Base-by-base conservation (phyloP, 2,113 vertebrate species). In the Bambusicola thoracicus region DNA sequence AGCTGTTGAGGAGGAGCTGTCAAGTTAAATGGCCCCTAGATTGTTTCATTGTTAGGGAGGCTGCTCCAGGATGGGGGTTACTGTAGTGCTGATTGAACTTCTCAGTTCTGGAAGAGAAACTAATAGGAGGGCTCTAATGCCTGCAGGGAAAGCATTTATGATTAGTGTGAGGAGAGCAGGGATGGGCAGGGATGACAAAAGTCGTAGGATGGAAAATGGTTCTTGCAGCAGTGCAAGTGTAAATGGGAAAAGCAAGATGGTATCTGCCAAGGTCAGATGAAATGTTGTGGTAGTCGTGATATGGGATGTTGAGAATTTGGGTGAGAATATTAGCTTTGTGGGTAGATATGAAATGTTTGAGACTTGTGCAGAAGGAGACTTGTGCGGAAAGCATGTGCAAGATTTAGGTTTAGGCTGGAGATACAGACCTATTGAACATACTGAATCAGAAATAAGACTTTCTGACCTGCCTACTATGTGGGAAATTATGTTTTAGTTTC, bases 121-220 rank as follows among this genome's bases (percentile, higher is more conserved):
- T 22, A 9, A 0, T 29, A 48, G 53, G 53, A 43, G 2, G 8
- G 7, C 15, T 40, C 1, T 32, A 19, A 27, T 9, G 4, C 20
- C 25, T n/a, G 14, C 30, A 48, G 13, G 16, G 13, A 30, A 58
- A 58, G n/a, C 17, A 14, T 51, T 82, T 82, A 13, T 3, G 4
- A 17, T 56, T 17, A 34, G 25, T 13, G 11, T 72, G 13, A 84
- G 32, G 73, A 51, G 70, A 92, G n/a, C 2, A 6, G 2, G 4
- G 16, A 41, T 25, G 13, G 27, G 18, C 21, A 32, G 30, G 67
- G n/a, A 10, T 66, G 7, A 24, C 9, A 27, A 5, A 83, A 77
- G 12, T 86, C 16, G 38, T 19, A n/a, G 13, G 18, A 17, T 83
- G 16, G 48, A 40, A 83, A 77, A 49, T 53, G 34, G 21, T 30